phyloP scores from a whole-genome alignment of 1,140 invertebrate species.

The Cotesia vestalis region DNA sequence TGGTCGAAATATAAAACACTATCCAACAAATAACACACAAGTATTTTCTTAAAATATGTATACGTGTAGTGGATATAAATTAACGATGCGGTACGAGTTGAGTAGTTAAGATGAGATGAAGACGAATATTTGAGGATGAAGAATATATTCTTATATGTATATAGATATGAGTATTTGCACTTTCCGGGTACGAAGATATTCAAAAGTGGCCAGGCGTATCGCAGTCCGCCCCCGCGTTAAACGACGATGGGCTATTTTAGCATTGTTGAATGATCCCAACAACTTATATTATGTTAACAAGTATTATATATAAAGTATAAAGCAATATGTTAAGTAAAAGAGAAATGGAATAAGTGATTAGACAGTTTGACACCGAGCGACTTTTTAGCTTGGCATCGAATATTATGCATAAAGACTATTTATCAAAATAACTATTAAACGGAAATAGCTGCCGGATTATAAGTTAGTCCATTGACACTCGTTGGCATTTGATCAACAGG shows the following conservation, averaged over 20 bases:
- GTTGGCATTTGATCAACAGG: conserved; percentile 42
- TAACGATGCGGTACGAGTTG: not conserved
- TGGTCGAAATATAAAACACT: no score
- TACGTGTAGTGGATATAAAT: not conserved
- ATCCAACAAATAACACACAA: no score
- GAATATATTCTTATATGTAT: conserved; percentile 10
- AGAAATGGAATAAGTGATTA: not conserved
- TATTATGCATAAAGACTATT: conserved; percentile 9
- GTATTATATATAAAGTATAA: conserved; percentile 3
- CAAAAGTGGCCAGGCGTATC: conserved; percentile 31
- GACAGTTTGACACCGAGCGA: no score
- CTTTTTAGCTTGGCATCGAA: not conserved
- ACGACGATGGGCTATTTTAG: conserved; percentile 46
- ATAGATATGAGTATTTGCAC: conserved; percentile 20
- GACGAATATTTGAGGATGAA: not conserved
- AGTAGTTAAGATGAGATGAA: not conserved
- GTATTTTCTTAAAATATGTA: no score
- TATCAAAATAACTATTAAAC: not conserved
- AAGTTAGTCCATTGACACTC: conserved; percentile 37
- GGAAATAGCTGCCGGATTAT: not conserved
- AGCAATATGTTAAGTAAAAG: not conserved
- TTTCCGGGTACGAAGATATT: conserved; percentile 12
- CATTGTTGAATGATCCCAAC: conserved; percentile 17
- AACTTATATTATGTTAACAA: conserved; percentile 3
- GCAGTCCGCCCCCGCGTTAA: conserved; percentile 40